Evolutionary conservation across 2,797 vertebrate species (phyloP).

Genomic region (Enteromius thamalakanensis): DNA sequence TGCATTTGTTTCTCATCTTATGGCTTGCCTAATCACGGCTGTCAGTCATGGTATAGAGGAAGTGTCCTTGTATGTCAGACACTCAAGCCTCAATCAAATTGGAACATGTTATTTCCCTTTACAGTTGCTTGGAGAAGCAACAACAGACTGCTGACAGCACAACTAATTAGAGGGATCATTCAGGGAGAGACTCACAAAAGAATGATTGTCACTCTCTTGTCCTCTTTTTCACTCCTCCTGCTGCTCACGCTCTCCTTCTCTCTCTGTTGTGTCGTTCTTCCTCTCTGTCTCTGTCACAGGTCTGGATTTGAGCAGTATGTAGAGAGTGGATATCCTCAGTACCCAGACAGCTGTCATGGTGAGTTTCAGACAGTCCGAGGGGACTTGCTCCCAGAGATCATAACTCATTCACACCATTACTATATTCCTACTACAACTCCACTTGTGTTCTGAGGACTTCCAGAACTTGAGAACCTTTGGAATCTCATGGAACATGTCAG

Average conservation of each 20-base stretch:
- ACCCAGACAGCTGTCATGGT: conserved; percentile 84
- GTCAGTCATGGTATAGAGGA: conserved; percentile 4
- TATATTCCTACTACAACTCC: conserved; percentile 4
- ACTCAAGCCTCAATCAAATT: conserved; percentile 19
- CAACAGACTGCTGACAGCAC: conserved; percentile 49
- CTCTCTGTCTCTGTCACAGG: conserved; percentile 67
- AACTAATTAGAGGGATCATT: conserved; percentile 59
- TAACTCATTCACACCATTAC: conserved; percentile 50
- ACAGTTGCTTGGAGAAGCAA: conserved; percentile 57
- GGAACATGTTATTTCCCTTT: conserved; percentile 50
- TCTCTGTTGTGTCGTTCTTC: conserved; percentile 25
- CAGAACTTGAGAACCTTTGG: conserved; percentile 3
- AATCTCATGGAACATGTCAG: neutral
- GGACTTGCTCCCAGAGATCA: conserved; percentile 21
- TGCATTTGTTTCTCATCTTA: neutral
- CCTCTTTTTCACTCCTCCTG: conserved; percentile 53
- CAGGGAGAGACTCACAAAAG: conserved; percentile 47
- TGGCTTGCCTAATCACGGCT: neutral
- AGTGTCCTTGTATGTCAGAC: conserved; percentile 31
- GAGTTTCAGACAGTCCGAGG: conserved; percentile 58
- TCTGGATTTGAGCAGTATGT: conserved; percentile 82
- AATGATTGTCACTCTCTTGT: conserved; percentile 61
- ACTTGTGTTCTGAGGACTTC: neutral
- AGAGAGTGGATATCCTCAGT: conserved; percentile 72
- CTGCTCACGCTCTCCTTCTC: conserved; percentile 54